Evolutionary conservation across 2,797 vertebrate species (phyloP), one percentile per base, ranked within the genome.

Genomic region (Sandelia bainsii): DNA sequence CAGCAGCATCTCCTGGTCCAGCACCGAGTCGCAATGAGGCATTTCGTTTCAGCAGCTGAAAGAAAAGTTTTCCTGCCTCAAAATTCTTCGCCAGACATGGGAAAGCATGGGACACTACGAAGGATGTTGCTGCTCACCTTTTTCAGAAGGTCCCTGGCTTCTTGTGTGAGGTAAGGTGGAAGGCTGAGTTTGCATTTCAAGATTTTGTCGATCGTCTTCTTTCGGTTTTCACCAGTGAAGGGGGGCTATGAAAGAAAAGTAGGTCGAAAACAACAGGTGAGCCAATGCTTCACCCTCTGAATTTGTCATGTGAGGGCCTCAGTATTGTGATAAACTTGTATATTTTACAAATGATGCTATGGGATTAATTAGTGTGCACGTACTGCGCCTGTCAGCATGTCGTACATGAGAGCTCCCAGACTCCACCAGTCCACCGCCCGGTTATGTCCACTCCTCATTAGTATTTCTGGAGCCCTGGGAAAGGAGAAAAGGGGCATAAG

Each of bases 341-440:
- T 32, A 6, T 6, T 13, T 42, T 25, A 49, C 14, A 17, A 49
- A 48, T 16, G 14, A 1, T 3, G 9, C 23, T 1, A 22, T 83
- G 87, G 85, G 88, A 89, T 86, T 60, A 65, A 79, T 89, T 8
- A 86, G 61, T 87, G 90, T 94, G 86, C 84, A 97, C 97, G 95
- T 93, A 98, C 97, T 87, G 97, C 96, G 93, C 97, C 97, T 81
- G 97, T 98, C 92, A 98, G 93, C 97, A 98, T 98, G 95, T 98
- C 97, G 82, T 98, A 98, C 96, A 97, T 98, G 89, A 98, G 93
- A 62, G 97, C 97, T 88, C 97, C 97, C 93, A 98, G 93, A 93
- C 97, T 98, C 97, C 97, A 98, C 97, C 97, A 98, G 93, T 98
- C 97, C 88, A 98, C 97, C n/a, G 96, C 97, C 71, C 97, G 94